Base-by-base conservation (phyloP, 1,140 invertebrate genomes). In the Pantala flavescens region DNA sequence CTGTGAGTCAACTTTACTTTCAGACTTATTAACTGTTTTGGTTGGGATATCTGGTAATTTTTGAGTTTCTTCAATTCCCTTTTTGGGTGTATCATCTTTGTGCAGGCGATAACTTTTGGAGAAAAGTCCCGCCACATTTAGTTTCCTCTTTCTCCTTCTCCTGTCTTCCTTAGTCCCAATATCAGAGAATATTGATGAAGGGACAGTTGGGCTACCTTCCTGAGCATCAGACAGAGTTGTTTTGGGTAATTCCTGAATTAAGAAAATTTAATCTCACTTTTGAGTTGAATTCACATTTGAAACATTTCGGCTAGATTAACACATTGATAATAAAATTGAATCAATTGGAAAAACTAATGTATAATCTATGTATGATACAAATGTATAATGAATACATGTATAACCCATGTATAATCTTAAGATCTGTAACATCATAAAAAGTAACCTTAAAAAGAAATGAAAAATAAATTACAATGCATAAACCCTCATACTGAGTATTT, bases 61-160 rank as follows among this genome's bases (percentile, higher is more conserved):
- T 21, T 3, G 14, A 49, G n/a, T 21, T 28, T 24, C 28, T 74
- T 73, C 43, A 19, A 24, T 24, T 23, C 72, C 71, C 28, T 70
- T 63, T 42, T 14, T 36, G 7, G 28, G 42, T 42, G 36, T 70
- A 63, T 76, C 24, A 28, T 73, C 21, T 70, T 74, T n/a, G 49
- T 24, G 16, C 12, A 12, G 49, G 49, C 49, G 49, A 63, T 63
- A 21, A 63, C n/a, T 16, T 86, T 63, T 63, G 3, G 49, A 85
- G 79, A 91, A 91, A 75, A 91, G 82, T 76, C 88, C 87, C 78
- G 88, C 89, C 2, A 91, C 87, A 76, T 89, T 89, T 28, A 90
- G 83, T 79, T 90, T 90, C 23, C 89, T 80, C 80, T 91, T 91
- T 78, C 87, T 88, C 77, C 90, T 87, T 19, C 89, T 84, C 16